Percentiles rank a stretch among this genome's conserved stretches.
phyloP scores from a whole-genome alignment of 2,888 invertebrate species.

The Chironomus riparius region DNA sequence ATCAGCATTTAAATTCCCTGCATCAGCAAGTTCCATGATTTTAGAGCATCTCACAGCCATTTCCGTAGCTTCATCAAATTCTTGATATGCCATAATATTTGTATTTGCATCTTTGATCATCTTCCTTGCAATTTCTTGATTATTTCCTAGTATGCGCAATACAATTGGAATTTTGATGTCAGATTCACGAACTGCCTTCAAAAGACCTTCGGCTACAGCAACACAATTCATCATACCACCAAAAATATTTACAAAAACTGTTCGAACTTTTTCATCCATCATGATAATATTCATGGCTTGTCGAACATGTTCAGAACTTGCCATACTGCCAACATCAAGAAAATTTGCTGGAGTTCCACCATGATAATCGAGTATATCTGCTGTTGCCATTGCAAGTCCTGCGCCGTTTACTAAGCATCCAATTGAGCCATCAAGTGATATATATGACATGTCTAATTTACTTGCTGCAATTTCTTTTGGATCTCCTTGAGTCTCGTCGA shows the following conservation, averaged over 20 bases:
- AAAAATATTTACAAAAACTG: constrained; percentile 85
- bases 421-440: constrained; percentile 49
- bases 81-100: constrained; percentile 61
- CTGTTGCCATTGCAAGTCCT: constrained; percentile 55
- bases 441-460: constrained; percentile 48
- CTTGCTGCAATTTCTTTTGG: constrained; percentile 47
- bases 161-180: constrained; percentile 68
- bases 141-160: constrained; percentile 72
- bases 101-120: constrained; percentile 58
- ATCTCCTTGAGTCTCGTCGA: constrained; percentile 50
- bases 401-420: constrained; percentile 54
- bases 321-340: constrained; percentile 52
- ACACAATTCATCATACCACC: constrained; percentile 91
- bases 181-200: constrained; percentile 68
- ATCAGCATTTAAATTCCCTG: not conserved
- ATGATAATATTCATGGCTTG: constrained; percentile 91
- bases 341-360: constrained; percentile 54
- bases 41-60: constrained; percentile 58
- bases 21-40: constrained; percentile 57
- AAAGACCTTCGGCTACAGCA: constrained; percentile 83
- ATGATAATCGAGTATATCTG: constrained; percentile 53
- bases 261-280: constrained; percentile 74
- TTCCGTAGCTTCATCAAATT: constrained; percentile 63
- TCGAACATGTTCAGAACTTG: constrained; percentile 46
- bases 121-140: constrained; percentile 67